phyloP scores from a whole-genome alignment of 2,888 invertebrate species.

The Lepidocyrtinus sp. region DNA sequence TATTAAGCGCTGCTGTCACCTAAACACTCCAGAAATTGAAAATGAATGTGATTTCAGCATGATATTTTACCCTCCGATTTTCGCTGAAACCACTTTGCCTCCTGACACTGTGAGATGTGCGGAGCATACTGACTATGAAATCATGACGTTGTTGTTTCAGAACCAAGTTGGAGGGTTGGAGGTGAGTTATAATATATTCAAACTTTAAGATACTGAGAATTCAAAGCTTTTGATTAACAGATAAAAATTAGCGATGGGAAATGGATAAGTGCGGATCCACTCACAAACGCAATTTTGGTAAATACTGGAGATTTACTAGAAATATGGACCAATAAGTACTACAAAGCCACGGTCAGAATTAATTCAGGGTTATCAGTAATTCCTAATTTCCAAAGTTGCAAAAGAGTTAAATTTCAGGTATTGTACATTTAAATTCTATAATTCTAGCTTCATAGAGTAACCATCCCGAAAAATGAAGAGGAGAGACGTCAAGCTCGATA shows the following conservation, averaged over 20 bases:
- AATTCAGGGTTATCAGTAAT: too few species aligned
- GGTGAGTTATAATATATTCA: conserved; percentile 74
- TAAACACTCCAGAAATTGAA: conserved; percentile 77
- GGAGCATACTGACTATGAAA: conserved; percentile 81
- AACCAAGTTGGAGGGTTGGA: conserved; percentile 85
- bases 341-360: conserved; percentile 81
- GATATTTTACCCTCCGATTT: conserved; percentile 80
- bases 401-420: conserved; percentile 9
- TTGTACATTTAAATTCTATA: neutral
- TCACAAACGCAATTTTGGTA: conserved; percentile 83
- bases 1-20: conserved; percentile 78
- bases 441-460: conserved; percentile 80
- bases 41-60: conserved; percentile 78
- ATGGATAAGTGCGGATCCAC: conserved; percentile 83
- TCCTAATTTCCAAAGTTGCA: neutral
- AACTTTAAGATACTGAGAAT: neutral
- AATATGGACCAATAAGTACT: conserved; percentile 81
- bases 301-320: conserved; percentile 84
- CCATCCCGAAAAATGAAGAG: conserved; percentile 80
- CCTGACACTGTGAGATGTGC: conserved; percentile 79
- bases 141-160: conserved; percentile 81
- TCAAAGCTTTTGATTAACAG: conserved; percentile 71
- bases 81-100: conserved; percentile 70
- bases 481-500: conserved; percentile 79
- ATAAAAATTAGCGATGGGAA: conserved; percentile 79